Percentiles rank a stretch among this genome's conserved stretches.
These are phyloP conservation scores for Eristalis intricaria DNA, from an alignment of 2,888 invertebrate genomes.

Conservation along the genomic window DNA sequence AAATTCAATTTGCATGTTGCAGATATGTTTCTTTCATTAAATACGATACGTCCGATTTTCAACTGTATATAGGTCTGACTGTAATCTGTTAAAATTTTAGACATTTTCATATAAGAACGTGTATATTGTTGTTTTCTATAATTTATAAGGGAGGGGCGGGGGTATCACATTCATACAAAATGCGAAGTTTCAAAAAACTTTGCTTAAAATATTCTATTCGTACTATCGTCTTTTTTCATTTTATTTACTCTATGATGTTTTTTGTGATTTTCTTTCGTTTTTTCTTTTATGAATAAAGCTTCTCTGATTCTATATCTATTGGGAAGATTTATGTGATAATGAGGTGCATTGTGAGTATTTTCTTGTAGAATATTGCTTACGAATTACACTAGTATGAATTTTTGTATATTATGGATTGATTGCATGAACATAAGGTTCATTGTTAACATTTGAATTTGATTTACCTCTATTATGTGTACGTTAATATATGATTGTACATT, in stretches of 20 bases:
- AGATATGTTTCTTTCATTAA: slow-evolving; percentile 56
- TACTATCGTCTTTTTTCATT: not conserved
- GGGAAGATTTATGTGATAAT: not conserved
- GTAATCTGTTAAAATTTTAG: not conserved
- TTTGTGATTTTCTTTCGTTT: slow-evolving; percentile 4
- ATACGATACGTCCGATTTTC: not conserved
- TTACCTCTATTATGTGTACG: not conserved
- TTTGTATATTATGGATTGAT: not conserved
- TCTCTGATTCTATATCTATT: slow-evolving; percentile 30
- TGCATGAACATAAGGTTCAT: not conserved
- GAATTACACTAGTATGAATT: not conserved
- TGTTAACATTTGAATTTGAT: not conserved
- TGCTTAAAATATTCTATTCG: not conserved
- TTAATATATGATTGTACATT: slow-evolving; percentile 44
- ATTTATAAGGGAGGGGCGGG: not conserved
- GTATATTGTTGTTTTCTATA: not conserved
- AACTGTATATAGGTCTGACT: not conserved
- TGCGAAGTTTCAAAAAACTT: not conserved
- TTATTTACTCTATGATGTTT: not conserved
- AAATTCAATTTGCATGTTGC: slow-evolving; percentile 60
- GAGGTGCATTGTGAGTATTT: not conserved
- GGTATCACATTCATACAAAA: not conserved
- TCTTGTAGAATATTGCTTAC: not conserved
- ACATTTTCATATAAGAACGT: not conserved
- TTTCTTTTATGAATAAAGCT: slow-evolving; percentile 32